Conservation (phyloP, 2,888 invertebrate species). For the Eupithecia inturbata region DNA sequence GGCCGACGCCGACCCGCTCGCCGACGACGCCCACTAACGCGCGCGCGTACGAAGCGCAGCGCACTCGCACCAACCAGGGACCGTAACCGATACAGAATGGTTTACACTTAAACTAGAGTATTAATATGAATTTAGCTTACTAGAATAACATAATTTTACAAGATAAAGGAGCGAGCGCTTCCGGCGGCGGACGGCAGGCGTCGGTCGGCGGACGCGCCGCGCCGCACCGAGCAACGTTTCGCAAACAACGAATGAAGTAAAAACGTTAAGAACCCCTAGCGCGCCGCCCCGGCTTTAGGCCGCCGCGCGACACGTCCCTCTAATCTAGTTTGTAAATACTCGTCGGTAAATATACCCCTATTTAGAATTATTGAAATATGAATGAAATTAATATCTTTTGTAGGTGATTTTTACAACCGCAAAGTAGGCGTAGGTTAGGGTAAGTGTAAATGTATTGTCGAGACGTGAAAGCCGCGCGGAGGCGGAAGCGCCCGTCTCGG, state of each 20-base stretch:
- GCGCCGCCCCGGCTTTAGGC: constrained; percentile 71
- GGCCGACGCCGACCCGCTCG: constrained; percentile 46
- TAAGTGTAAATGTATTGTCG: constrained; percentile 72
- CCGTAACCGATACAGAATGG: constrained; percentile 73
- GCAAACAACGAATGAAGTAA: constrained; percentile 81
- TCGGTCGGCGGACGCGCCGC: constrained; percentile 58
- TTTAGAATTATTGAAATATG: constrained; percentile 82
- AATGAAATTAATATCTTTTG: constrained; percentile 85
- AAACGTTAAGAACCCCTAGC: constrained; percentile 75
- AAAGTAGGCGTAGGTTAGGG: constrained; percentile 77
- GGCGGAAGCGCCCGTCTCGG: constrained; percentile 69
- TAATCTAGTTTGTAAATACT: constrained; percentile 78
- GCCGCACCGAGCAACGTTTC: constrained; percentile 82
- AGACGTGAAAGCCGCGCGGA: constrained; percentile 70
- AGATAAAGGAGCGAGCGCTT: constrained; percentile 64
- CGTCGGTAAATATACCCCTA: constrained; percentile 82
- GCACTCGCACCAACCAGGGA: constrained; percentile 65
- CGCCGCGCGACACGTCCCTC: constrained; percentile 78
- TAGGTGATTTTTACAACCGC: constrained; percentile 85
- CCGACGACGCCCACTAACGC: constrained; percentile 48
- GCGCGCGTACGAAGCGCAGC: not conserved
- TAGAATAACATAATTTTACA: constrained; percentile 77
- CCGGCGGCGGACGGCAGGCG: constrained; percentile 43
- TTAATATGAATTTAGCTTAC: constrained; percentile 82
- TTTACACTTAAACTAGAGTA: constrained; percentile 79